Evolutionary conservation across 1,140 invertebrate species (phyloP), one percentile per base, ranked within the genome.

Genomic region (Chionoecetes opilio): DNA sequence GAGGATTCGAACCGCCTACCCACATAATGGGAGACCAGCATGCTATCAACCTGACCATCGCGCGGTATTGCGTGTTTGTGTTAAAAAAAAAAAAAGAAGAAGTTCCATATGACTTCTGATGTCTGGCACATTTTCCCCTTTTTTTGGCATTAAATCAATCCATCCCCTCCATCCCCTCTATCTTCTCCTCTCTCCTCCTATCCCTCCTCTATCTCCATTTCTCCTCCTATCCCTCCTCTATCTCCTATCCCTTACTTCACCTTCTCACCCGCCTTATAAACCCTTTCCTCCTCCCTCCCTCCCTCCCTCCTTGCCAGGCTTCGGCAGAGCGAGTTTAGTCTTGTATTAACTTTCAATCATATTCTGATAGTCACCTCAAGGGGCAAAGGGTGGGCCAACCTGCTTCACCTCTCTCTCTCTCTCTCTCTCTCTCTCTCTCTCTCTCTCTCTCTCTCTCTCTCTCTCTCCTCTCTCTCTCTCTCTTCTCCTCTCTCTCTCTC

Each of bases 351-450:
- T 75, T 75, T 75, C 63, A 75, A 75, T 75, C 9, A 75, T 75
- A 75, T 75, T 75, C 11, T n/a, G 63, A 75, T 75, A 75, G 63
- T 75, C 63, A 75, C n/a, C 63, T 75, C n/a, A n/a, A n/a, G 21
- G 26, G 26, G 63, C 26, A 3, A n/a, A 26, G 26, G 63, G 63
- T 75, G 63, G 63, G 5, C 63, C 21, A n/a, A 26, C 63, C 63
- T 75, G 2, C 63, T 26, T n/a, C 63, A 75, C 63, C 21, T 75
- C 63, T 17, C 8, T n/a, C 21, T 75, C 63, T 75, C 63, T 75
- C 63, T 75, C 63, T 75, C 63, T 75, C 63, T 75, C 63, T 75
- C 63, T 75, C 63, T 75, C 63, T 75, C 63, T 75, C 63, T 75
- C 63, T 75, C 63, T 75, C 63, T 75, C 63, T 75, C 63, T 75